Percentiles rank a stretch among this genome's conserved stretches.
Conservation (phyloP, 2,888 invertebrate species). For the Melieria crassipennis region DNA sequence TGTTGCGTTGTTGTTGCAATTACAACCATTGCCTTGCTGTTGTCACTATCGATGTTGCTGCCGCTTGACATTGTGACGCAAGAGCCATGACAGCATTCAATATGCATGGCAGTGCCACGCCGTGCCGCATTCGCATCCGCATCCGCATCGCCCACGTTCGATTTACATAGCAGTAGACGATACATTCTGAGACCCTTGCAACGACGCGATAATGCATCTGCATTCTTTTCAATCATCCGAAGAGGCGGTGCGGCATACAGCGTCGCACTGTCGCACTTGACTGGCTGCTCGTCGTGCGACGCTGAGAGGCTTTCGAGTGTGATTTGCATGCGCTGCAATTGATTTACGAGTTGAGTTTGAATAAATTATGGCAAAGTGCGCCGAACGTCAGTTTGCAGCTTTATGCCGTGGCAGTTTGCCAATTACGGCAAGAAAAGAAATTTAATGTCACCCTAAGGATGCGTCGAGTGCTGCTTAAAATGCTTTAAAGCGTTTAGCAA, state of each 20-base stretch:
- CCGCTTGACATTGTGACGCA: not conserved
- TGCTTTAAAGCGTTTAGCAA: too few relatives aligned
- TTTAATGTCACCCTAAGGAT: too few relatives aligned
- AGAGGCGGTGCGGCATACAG: too few relatives aligned
- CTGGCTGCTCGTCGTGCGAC: not conserved
- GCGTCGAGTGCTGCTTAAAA: too few relatives aligned
- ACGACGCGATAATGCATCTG: not conserved
- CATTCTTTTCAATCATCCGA: not conserved
- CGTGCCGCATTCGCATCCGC: not conserved
- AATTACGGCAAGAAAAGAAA: too few relatives aligned
- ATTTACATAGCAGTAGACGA: not conserved
- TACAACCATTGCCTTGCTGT: too few relatives aligned
- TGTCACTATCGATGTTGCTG: not conserved
- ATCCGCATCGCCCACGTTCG: not conserved
- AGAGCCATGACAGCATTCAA: not conserved
- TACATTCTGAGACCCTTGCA: not conserved
- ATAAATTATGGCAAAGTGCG: not conserved
- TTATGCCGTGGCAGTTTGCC: too few relatives aligned
- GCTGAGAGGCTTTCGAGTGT: not conserved
- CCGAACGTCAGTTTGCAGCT: too few relatives aligned
- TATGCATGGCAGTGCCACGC: not conserved
- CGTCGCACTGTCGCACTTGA: not conserved
- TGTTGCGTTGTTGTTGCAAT: not conserved
- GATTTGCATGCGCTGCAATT: conserved; percentile 1
- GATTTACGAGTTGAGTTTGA: conserved; percentile 1